Conservation (phyloP, 2,797 vertebrate genomes). For the Micrastur ruficollis region DNA sequence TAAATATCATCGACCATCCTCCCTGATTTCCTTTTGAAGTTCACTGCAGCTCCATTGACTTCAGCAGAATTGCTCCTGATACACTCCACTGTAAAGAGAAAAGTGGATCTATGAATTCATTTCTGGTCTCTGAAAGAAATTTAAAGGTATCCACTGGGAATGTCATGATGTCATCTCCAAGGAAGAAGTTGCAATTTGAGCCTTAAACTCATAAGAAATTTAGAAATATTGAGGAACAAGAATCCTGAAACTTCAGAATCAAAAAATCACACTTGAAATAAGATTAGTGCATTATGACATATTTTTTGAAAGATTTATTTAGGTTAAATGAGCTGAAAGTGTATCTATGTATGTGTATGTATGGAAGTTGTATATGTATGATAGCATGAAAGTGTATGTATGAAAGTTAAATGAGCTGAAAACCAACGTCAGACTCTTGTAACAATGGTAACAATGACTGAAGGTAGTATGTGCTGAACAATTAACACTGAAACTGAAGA, state of each 20-base stretch:
- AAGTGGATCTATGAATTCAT: background rate
- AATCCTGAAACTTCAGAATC: background rate
- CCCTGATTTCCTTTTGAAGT: background rate
- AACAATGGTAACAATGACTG: background rate
- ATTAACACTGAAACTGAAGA: background rate
- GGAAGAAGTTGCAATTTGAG: background rate
- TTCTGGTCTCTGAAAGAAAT: background rate
- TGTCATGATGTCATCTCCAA: background rate
- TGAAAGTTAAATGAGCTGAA: background rate
- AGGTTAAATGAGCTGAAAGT: background rate
- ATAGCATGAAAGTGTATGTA: no score
- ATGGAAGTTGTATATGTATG: no score
- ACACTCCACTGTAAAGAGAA: background rate
- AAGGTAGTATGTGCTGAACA: background rate
- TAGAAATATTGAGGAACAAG: background rate
- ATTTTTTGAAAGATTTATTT: background rate
- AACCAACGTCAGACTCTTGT: background rate
- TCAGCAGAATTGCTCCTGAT: background rate
- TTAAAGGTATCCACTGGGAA: background rate
- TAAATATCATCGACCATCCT: background rate
- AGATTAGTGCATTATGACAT: background rate
- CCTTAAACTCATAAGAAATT: background rate
- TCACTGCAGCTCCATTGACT: background rate
- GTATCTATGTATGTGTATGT: no score
- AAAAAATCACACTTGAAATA: background rate